Percentiles rank a stretch among this genome's conserved stretches.
phyloP scores from a whole-genome alignment of 2,113 vertebrate genomes.

The Pandion haliaetus region DNA sequence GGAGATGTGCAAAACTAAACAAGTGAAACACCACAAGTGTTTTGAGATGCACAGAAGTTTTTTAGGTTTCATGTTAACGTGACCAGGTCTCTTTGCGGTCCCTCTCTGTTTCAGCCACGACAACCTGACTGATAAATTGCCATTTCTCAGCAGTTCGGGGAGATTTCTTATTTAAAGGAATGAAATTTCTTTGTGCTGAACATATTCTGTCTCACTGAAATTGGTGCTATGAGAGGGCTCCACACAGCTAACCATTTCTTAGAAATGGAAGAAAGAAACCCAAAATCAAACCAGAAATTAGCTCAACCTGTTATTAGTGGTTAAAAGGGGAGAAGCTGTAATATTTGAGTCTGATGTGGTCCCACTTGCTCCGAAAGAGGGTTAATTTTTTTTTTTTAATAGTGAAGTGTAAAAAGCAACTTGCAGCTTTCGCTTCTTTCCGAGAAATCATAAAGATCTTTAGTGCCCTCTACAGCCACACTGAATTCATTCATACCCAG shows the following conservation, averaged over 20 bases:
- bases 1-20: not conserved
- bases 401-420: not conserved
- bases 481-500: not conserved
- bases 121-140: not conserved
- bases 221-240: not conserved
- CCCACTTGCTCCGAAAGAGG: conserved; percentile 14
- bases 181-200: not conserved
- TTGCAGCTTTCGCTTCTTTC: not conserved
- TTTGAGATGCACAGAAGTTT: not conserved
- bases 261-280: conserved; percentile 31
- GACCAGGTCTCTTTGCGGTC: not conserved
- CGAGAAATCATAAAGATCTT: conserved; percentile 30
- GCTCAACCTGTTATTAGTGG: conserved; percentile 32
- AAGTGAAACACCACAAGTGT: not conserved
- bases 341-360: conserved; percentile 10
- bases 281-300: conserved; percentile 40
- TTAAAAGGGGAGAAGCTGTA: conserved; percentile 47
- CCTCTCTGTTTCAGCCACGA: not conserved
- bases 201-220: not conserved
- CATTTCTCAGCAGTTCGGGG: not conserved
- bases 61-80: not conserved
- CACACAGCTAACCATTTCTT: not conserved
- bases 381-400: not conserved
- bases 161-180: not conserved
- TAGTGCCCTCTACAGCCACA: conserved; percentile 62